phyloP scores from a whole-genome alignment of 2,113 vertebrate genomes.

The Tor tambroides region DNA sequence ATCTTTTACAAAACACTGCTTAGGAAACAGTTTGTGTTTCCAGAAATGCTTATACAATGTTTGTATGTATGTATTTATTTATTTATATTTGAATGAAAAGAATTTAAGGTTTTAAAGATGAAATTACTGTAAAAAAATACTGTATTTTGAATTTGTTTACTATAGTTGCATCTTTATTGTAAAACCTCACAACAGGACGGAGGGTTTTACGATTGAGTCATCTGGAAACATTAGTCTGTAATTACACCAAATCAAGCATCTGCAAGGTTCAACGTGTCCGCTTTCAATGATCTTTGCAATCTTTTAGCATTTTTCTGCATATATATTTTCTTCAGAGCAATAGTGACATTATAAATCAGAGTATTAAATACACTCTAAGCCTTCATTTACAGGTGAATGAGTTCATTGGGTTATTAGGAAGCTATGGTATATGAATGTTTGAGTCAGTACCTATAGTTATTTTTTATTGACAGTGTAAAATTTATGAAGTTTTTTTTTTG shows the following conservation, averaged over 20 bases:
- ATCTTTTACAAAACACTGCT: too few species aligned
- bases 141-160: too few species aligned
- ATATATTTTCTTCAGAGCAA: background rate
- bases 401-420: background rate
- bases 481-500: too few species aligned
- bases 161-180: background rate
- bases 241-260: background rate
- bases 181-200: background rate
- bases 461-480: background rate
- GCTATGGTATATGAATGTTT: background rate
- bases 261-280: background rate
- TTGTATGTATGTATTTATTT: background rate
- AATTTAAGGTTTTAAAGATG: background rate
- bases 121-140: background rate
- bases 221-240: background rate
- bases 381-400: background rate
- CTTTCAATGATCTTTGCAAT: background rate
- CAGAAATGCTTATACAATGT: background rate
- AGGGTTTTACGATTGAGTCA: too few species aligned
- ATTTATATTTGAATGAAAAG: background rate
- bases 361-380: background rate
- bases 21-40: too few species aligned
- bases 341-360: background rate
- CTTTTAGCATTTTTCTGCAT: background rate
- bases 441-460: background rate